Evolutionary conservation across 2,113 vertebrate genomes (phyloP).

Genomic region (Ceratotherium simum): DNA sequence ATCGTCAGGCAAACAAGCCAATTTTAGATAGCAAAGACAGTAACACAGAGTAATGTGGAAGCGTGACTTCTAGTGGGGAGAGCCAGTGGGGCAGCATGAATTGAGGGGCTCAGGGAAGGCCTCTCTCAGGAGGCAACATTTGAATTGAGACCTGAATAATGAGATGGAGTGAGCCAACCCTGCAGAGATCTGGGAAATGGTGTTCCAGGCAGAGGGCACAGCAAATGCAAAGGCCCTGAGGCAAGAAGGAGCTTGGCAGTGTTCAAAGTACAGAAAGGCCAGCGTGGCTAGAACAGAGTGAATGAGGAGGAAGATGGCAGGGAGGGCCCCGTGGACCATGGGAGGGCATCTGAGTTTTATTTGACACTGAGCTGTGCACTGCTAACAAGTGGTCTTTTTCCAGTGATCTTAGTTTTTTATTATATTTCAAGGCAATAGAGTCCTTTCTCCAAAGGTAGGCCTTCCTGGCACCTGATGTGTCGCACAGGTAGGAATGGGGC

Average conservation of each 20-base stretch:
- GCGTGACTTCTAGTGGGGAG: rapidly evolving
- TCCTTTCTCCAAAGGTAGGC: not conserved
- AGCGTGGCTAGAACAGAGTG: no score
- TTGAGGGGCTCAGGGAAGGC: not conserved
- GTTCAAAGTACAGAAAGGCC: not conserved
- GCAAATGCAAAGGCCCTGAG: not conserved
- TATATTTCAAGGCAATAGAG: not conserved
- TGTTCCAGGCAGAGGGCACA: rapidly evolving
- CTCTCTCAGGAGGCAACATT: not conserved
- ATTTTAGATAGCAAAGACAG: rapidly evolving
- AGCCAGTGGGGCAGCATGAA: rapidly evolving
- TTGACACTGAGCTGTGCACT: no score
- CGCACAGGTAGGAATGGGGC: rapidly evolving
- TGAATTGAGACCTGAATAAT: not conserved
- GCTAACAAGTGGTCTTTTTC: not conserved
- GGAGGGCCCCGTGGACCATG: rapidly evolving
- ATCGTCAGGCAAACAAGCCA: rapidly evolving
- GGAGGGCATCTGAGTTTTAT: not conserved
- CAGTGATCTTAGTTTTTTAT: not conserved
- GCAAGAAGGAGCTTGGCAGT: not conserved
- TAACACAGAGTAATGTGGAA: rapidly evolving
- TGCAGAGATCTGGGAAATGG: not conserved
- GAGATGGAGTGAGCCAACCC: not conserved
- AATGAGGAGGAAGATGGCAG: no score
- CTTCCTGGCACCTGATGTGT: rapidly evolving